Conservation (phyloP, 2,888 invertebrate genomes). For the Alcis repandata region DNA sequence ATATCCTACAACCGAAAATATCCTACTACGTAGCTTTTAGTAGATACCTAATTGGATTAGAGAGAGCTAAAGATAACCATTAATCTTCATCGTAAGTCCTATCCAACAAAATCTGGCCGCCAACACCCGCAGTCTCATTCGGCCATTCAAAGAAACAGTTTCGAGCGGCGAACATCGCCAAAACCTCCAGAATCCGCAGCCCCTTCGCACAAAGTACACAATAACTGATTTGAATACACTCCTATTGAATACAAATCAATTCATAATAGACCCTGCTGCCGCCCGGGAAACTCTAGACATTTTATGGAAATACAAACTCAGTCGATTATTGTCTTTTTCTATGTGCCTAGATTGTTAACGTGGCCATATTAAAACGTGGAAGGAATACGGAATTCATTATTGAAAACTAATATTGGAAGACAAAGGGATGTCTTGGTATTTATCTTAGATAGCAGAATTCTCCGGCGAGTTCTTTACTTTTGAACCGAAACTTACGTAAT, state of each 20-base stretch:
- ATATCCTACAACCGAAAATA: no score
- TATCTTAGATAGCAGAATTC: conserved; percentile 6
- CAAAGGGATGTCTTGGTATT: conserved; percentile 22
- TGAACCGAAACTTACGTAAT: conserved; percentile 2
- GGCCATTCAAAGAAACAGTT: conserved; percentile 26
- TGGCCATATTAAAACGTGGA: conserved; percentile 40
- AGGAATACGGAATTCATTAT: conserved; percentile 34
- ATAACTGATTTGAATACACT: conserved; percentile 78
- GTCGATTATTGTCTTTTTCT: conserved; percentile 53
- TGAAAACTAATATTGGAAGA: conserved; percentile 30
- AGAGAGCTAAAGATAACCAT: neutral
- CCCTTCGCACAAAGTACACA: conserved; percentile 71
- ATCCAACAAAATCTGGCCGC: neutral
- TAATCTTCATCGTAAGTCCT: neutral
- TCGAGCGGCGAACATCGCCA: conserved; percentile 30
- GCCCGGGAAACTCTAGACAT: conserved; percentile 55
- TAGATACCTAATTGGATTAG: no score
- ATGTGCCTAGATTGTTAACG: conserved; percentile 49
- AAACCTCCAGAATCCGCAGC: conserved; percentile 53
- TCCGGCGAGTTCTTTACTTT: conserved; percentile 8
- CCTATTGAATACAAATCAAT: conserved; percentile 75
- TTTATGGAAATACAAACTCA: conserved; percentile 62
- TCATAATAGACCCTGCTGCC: conserved; percentile 59
- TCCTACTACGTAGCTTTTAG: no score
- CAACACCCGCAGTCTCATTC: conserved; percentile 7